phyloP scores from a whole-genome alignment of 2,113 vertebrate genomes.

The Melanocharis versteri region DNA sequence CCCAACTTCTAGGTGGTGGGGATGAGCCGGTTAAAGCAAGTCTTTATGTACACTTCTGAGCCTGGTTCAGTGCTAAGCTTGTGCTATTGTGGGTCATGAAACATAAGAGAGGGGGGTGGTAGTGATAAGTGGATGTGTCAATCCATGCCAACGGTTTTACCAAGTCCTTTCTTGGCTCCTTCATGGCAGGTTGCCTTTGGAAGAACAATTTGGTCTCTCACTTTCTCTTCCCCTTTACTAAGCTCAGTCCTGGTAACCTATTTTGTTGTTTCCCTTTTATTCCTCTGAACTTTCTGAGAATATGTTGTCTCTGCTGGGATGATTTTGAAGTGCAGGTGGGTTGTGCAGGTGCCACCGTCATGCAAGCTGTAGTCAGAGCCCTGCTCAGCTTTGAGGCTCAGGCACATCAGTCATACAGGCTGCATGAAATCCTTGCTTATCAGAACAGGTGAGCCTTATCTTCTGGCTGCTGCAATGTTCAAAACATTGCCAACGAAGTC shows the following conservation, averaged over 20 bases:
- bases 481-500: not conserved
- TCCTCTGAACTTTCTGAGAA: not conserved
- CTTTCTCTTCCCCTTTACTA: not conserved
- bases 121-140: not conserved
- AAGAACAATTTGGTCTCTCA: not conserved
- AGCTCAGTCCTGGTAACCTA: not conserved
- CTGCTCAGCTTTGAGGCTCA: not conserved
- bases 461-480: not conserved
- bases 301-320: not conserved
- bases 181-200: not conserved
- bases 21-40: not conserved
- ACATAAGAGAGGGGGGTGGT: not conserved
- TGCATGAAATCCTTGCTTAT: not conserved
- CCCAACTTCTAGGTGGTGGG: not conserved
- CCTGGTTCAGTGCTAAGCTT: not conserved
- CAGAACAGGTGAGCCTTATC: not conserved
- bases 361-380: not conserved
- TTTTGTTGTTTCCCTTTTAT: not conserved
- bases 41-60: rapidly evolving
- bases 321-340: not conserved
- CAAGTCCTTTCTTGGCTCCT: not conserved
- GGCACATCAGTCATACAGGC: not conserved
- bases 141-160: not conserved
- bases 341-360: not conserved
- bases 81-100: not conserved